Percentiles rank a stretch among this genome's conserved stretches.
These are phyloP conservation scores for Limnephilus rhombicus DNA, from an alignment of 2,888 invertebrate genomes.

Conservation along the genomic window DNA sequence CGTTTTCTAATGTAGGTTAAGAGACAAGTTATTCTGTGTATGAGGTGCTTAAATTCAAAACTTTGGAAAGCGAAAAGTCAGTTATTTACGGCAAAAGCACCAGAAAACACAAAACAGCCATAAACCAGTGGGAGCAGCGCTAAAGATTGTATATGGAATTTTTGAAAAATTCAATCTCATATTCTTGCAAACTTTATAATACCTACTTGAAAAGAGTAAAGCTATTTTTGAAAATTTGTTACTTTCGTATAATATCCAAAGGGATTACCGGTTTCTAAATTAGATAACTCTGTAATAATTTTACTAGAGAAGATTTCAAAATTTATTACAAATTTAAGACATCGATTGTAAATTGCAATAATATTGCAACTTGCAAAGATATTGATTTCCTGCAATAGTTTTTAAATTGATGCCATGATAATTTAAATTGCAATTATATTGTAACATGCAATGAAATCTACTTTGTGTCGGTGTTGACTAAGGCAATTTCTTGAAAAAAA, in stretches of 20 bases:
- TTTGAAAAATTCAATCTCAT: neutral
- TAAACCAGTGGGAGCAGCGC: neutral
- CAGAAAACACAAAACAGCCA: neutral
- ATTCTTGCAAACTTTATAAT: neutral
- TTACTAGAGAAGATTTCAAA: neutral
- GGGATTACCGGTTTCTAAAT: neutral
- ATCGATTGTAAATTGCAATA: neutral
- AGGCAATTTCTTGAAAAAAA: too few species aligned
- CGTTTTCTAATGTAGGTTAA: too few species aligned
- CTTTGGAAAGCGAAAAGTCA: neutral
- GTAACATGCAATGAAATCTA: too few species aligned
- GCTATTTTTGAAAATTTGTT: neutral
- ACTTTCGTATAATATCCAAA: neutral
- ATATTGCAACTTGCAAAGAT: neutral
- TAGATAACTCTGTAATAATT: neutral
- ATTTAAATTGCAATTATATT: too few species aligned
- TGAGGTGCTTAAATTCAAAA: neutral
- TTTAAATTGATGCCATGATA: too few species aligned
- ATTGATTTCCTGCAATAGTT: too few species aligned
- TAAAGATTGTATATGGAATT: neutral
- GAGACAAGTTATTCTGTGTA: neutral
- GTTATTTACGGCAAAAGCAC: neutral
- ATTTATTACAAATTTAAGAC: neutral
- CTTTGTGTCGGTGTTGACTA: too few species aligned
- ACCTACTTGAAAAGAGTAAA: neutral